A percentile compares a stretch with the other conserved stretches of the same genome.
Evolutionary conservation across 2,113 vertebrate species (phyloP).

Genomic region (Ailurus styani): DNA sequence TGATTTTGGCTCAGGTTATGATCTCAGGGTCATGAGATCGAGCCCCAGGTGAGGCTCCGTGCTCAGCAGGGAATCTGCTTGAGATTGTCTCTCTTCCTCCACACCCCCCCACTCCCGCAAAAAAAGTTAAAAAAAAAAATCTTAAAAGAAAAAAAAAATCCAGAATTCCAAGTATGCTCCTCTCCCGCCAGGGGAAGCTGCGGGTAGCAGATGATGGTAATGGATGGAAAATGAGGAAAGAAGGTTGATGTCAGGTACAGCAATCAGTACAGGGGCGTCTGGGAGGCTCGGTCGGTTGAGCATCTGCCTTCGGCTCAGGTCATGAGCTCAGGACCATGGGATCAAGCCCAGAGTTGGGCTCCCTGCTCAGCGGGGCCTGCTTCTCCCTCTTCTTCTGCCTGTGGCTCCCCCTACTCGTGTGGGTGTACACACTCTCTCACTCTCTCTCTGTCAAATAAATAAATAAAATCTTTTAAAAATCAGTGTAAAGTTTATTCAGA

Average conservation of each 20-base stretch:
- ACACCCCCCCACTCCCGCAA: not conserved
- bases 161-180: not conserved
- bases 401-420: not conserved
- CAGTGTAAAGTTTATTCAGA: not conserved
- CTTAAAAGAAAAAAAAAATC: not conserved
- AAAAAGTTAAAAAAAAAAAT: not conserved
- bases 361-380: not conserved
- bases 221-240: not conserved
- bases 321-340: not conserved
- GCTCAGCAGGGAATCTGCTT: not conserved
- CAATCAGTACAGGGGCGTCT: not conserved
- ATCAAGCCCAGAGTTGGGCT: rapidly evolving
- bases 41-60: not conserved
- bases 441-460: not conserved
- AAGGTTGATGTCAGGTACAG: not conserved
- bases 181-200: not conserved
- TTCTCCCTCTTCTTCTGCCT: not conserved
- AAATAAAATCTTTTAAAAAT: not conserved
- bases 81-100: not conserved
- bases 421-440: not conserved
- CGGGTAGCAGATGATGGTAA: not conserved
- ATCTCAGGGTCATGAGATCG: not conserved
- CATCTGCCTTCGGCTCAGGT: not conserved
- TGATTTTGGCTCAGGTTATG: not conserved
- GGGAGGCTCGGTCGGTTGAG: not conserved